Evolutionary conservation across 1,140 invertebrate genomes (phyloP).

Genomic region (Philotrypesis tridentata): DNA sequence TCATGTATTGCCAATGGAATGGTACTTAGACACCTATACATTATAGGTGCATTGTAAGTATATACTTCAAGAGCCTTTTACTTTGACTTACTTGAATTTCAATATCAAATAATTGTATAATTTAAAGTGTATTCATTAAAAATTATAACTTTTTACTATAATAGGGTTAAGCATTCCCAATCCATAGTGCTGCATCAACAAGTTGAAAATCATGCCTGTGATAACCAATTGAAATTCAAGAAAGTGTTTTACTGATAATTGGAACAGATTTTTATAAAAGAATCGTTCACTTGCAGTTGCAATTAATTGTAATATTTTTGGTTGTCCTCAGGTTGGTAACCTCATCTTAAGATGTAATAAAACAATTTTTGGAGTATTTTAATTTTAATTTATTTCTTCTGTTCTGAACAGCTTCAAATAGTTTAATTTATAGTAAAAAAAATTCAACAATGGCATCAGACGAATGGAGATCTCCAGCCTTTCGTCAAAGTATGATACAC

Average conservation of each 20-base stretch:
- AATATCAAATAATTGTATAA: too few relatives aligned
- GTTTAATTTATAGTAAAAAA: neutral
- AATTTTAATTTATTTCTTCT: neutral
- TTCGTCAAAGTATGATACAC: conserved; percentile 83
- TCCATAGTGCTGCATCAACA: too few relatives aligned
- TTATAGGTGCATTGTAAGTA: neutral
- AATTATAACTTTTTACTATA: too few relatives aligned
- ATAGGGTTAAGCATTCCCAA: too few relatives aligned
- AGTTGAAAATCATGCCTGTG: neutral
- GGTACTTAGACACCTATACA: neutral
- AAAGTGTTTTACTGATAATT: neutral
- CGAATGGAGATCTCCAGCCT: conserved; percentile 80
- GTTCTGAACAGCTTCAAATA: neutral
- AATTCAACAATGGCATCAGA: conserved; percentile 64
- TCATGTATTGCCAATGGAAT: neutral
- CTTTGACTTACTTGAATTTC: too few relatives aligned
- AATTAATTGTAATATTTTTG: too few relatives aligned
- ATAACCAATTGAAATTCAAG: neutral
- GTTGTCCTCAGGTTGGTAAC: neutral
- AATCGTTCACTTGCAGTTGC: neutral
- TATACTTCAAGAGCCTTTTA: too few relatives aligned
- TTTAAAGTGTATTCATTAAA: too few relatives aligned
- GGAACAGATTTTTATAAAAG: neutral
- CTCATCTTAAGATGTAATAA: neutral
- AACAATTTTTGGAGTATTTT: neutral